Percentiles rank a stretch among this genome's conserved stretches.
These are phyloP conservation scores for Apamea anceps DNA, from an alignment of 2,888 invertebrate species.

Conservation along the genomic window DNA sequence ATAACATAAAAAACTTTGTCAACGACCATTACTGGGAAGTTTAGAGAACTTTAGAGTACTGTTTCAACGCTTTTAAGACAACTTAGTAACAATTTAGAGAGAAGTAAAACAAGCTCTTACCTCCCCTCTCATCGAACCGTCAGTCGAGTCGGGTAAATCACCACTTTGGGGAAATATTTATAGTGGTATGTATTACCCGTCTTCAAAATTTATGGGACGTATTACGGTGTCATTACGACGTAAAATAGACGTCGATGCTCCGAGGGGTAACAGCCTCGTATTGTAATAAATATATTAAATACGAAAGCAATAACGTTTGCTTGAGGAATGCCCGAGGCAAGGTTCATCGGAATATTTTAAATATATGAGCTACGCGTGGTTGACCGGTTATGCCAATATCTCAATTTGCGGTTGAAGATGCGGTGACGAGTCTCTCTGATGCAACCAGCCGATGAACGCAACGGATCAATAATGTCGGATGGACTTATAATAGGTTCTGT, in stretches of 20 bases:
- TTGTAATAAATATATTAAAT: conserved; percentile 55
- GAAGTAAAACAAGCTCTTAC: conserved; percentile 76
- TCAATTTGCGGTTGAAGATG: conserved; percentile 73
- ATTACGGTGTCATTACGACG: conserved; percentile 77
- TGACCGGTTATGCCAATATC: conserved; percentile 70
- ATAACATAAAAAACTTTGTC: conserved; percentile 76
- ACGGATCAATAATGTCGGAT: conserved; percentile 57
- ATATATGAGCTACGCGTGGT: conserved; percentile 54
- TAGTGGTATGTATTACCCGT: conserved; percentile 78
- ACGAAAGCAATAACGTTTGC: conserved; percentile 41
- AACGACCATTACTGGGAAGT: conserved; percentile 71
- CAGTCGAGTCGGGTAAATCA: conserved; percentile 76
- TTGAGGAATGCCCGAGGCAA: conserved; percentile 28
- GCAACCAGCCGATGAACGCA: conserved; percentile 54
- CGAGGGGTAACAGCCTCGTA: conserved; percentile 30
- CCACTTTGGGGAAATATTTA: conserved; percentile 81
- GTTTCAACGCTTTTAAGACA: conserved; percentile 76
- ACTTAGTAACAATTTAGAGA: conserved; percentile 74
- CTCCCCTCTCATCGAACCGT: conserved; percentile 66
- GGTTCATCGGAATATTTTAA: conserved; percentile 55
- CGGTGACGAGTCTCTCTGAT: conserved; percentile 56
- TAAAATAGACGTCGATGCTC: conserved; percentile 61
- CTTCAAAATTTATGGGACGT: conserved; percentile 79
- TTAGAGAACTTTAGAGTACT: conserved; percentile 65
- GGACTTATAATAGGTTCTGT: conserved; percentile 51